Base-by-base conservation (phyloP, 2,888 invertebrate species). In the Diarsia rubi region DNA sequence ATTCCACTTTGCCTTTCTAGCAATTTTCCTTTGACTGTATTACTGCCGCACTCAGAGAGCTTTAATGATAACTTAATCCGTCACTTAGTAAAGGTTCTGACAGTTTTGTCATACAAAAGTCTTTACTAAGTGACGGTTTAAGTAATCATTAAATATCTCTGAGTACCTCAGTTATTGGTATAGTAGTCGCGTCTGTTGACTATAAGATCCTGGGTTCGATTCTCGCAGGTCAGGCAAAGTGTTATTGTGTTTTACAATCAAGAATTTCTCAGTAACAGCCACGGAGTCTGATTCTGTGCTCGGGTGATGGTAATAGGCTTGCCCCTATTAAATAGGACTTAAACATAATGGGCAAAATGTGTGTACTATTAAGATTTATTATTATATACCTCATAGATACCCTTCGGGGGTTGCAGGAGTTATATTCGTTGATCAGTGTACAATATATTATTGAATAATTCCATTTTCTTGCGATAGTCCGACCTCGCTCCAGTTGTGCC, bases 401-500 rank as follows among this genome's bases (percentile, higher is more conserved):
- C 11, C 49, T 52, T 52, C 52, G 4, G 52, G n/a, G n/a, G 12
- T 52, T n/a, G 1, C 12, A 52, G n/a, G n/a, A 11, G n/a, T 52
- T 52, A 52, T 52, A 12, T 52, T 52, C 4, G n/a, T 52, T 12
- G 59, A 31, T 21, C 24, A 60, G 5, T 37, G 37, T 37, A 12
- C 2, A 59, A 60, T 21, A 37, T 12, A 21, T 14, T 24, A 52
- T 49, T n/a, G 4, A 24, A 54, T 60, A 80, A 75, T n/a, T 62
- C 63, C n/a, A 12, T 63, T 47, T 76, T 52, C 62, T 59, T 45
- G 31, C 37, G 14, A 69, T 19, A 69, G 68, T 6, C 47, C 31
- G 59, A 67, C 73, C 67, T 69, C 66, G 69, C 59, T 64, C 72
- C 59, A 62, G 14, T 31, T 27, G 27, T 65, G 64, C 73, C 69